Evolutionary conservation across 2,888 invertebrate species (phyloP), one percentile per base, ranked within the genome.

Genomic region (Podotricha telesiphe): DNA sequence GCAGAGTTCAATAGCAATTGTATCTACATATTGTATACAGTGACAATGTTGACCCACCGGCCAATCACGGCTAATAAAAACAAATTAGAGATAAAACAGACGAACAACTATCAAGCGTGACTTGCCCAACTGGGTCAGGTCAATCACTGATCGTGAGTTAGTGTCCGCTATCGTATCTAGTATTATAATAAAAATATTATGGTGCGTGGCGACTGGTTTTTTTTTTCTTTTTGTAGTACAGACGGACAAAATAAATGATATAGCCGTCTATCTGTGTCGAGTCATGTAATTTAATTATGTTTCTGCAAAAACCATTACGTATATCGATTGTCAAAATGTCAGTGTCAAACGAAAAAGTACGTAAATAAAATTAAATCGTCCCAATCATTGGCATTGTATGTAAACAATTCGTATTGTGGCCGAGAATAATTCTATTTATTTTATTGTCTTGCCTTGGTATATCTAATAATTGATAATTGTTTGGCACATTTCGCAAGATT

Each of bases 21-120:
- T 69, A 64, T 67, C 65, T 68, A 69, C 59, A 68, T 68, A 55
- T 70, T 45, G 22, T 59, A 67, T 69, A 68, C 67, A 72, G 69
- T 70, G 71, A 84, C 78, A 71, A 73, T 74, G 80, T 76, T 86
- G 90, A 90, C 91, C 89, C 84, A 83, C 79, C 78, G 79, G 79
- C 84, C 91, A 91, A 92, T 91, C 91, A 88, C 87, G 74, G 84
- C 82, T 87, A 87, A 91, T 89, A 85, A 89, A 89, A 78, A 82
- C 85, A 87, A 88, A 91, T 89, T 87, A 89, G 81, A 85, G 85
- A 87, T 82, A 79, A 80, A 80, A 80, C 86, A 83, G 79, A 80
- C 80, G 83, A 77, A 78, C 81, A 74, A 74, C 71, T 69, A 65
- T 66, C 73, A 69, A 71, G 55, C 66, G 71, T 65, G 69, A 72